Evolutionary conservation across 2,113 vertebrate species (phyloP).

Genomic region (Triplophysa rosa): DNA sequence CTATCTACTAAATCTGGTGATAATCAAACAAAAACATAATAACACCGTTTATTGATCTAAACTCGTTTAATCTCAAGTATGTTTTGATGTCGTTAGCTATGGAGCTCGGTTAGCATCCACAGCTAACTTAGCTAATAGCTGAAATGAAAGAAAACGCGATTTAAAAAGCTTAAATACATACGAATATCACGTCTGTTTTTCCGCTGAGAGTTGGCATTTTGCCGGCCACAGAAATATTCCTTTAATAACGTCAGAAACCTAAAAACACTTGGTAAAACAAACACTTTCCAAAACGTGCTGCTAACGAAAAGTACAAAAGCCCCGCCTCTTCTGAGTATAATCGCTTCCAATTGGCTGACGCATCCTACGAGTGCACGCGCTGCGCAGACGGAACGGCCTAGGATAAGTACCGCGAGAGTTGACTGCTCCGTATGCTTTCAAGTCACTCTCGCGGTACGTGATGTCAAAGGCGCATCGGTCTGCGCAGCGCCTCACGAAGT

Average conservation of each 20-base stretch:
- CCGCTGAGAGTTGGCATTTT: slow-evolving; percentile 65
- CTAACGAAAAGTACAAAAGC: slow-evolving; percentile 1
- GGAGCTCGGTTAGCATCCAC: not conserved
- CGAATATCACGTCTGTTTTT: slow-evolving; percentile 73
- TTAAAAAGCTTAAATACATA: slow-evolving; percentile 56
- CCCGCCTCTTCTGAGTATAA: slow-evolving; percentile 20
- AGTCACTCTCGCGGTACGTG: no score
- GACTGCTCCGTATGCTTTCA: no score
- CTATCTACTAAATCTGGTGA: not conserved
- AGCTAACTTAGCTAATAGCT: not conserved
- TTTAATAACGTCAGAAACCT: not conserved
- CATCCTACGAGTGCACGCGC: not conserved
- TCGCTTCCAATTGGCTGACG: slow-evolving; percentile 43
- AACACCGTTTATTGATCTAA: not conserved
- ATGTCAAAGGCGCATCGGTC: no score
- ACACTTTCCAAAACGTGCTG: slow-evolving; percentile 52
- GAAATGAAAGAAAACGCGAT: not conserved
- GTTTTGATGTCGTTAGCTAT: not conserved
- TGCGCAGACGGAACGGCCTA: not conserved
- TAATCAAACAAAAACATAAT: not conserved
- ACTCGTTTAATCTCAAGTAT: not conserved
- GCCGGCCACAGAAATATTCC: not conserved
- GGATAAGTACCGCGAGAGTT: no score
- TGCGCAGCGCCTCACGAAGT: no score
- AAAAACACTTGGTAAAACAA: not conserved